A percentile compares a stretch with the other conserved stretches of the same genome.
These are phyloP conservation scores for Diloba caeruleocephala DNA, from an alignment of 2,888 invertebrate species.

Conservation along the genomic window DNA sequence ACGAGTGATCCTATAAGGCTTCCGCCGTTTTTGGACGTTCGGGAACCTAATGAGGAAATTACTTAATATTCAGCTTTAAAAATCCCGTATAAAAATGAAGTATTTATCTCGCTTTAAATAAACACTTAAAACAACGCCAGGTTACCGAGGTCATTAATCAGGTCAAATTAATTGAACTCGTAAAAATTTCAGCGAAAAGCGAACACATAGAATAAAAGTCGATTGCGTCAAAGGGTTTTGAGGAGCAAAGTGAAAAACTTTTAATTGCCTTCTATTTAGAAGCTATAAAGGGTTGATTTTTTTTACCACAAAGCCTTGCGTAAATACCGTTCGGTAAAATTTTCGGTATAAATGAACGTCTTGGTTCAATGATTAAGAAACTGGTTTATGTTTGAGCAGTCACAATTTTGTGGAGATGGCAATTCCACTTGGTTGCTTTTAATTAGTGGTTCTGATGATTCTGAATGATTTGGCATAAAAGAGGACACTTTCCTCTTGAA, in stretches of 20 bases:
- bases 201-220: conserved; percentile 46
- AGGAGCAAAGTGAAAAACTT: conserved; percentile 55
- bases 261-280: conserved; percentile 56
- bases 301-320: conserved; percentile 36
- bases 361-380: conserved; percentile 42
- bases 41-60: too few species aligned
- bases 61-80: too few species aligned
- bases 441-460: neutral
- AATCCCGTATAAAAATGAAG: neutral
- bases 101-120: conserved; percentile 3
- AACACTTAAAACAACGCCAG: conserved; percentile 7
- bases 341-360: conserved; percentile 38
- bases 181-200: conserved; percentile 37
- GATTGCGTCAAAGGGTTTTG: conserved; percentile 52
- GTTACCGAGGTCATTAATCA: conserved; percentile 41
- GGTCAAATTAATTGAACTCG: conserved; percentile 39
- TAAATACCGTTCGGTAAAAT: conserved; percentile 44
- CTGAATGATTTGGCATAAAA: too few species aligned
- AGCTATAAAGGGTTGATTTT: conserved; percentile 47
- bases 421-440: conserved; percentile 4
- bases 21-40: too few species aligned
- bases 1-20: too few species aligned
- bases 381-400: conserved; percentile 34
- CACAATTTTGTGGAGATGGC: conserved; percentile 21
- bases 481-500: too few species aligned